Base-by-base conservation (phyloP, 2,888 invertebrate genomes). In the Meiosimyza platycephala region DNA sequence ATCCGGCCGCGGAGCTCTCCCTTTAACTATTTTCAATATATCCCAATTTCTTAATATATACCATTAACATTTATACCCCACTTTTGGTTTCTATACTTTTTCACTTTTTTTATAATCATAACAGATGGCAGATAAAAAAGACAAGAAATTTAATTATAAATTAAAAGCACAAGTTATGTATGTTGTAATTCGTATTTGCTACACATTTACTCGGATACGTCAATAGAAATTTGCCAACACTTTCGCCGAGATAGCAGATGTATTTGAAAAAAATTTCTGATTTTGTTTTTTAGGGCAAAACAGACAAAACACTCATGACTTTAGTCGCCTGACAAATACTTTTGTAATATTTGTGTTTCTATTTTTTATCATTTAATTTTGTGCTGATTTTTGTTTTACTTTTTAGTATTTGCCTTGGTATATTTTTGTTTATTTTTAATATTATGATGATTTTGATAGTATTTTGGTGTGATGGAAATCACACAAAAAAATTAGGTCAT, bases 361-460 rank as follows among this genome's bases (percentile, higher is more conserved):
- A n/a, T 64, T 18, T 48, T 55, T 7, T 16, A 16, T 16, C 22
- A 55, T n/a, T 55, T 16, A 7, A 18, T 16, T 18, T n/a, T 12
- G 7, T 13, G 54, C 54, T 2, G 54, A 54, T 54, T 16, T 16
- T 16, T 54, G 11, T 54, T 54, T 16, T 15, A 12, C 54, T 16
- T 6, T 7, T 15, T 15, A 16, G 28, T 6, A 13, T 54, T 54
- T 13, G 54, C 6, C 7, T 54, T 54, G 54, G 54, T 16, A 54
- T 54, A 54, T 12, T 54, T 54, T 54, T 54, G 16, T 54, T 54
- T 54, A 16, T 54, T 54, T 54, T 12, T 54, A 54, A 28, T 28
- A 28, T 55, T 16, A 16, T 16, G 16, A 55, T 13, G 16, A 55
- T 55, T 55, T 54, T 54, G 4, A 3, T 22, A 22, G 22, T 22